phyloP scores from a whole-genome alignment of 2,888 invertebrate genomes.

The Noctua janthe region DNA sequence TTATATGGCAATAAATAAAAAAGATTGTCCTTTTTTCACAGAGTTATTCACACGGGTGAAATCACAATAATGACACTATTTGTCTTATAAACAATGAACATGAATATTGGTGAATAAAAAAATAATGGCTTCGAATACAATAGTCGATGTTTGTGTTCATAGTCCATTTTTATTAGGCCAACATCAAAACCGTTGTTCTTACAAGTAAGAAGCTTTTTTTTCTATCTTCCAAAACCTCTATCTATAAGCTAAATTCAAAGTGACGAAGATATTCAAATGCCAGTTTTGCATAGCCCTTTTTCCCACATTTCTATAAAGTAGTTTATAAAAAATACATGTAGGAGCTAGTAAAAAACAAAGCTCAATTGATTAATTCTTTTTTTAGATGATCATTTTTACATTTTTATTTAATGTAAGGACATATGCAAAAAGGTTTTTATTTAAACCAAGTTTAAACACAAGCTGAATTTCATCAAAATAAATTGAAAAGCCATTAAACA shows the following conservation, averaged over 20 bases:
- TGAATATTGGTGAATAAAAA: conserved; percentile 3
- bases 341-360: not conserved
- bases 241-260: too few species aligned
- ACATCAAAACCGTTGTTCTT: too few species aligned
- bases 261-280: not conserved
- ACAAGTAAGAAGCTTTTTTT: not conserved
- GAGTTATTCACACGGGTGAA: conserved; percentile 21
- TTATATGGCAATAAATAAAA: not conserved
- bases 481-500: not conserved
- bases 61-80: conserved; percentile 24
- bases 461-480: not conserved
- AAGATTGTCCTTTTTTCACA: conserved; percentile 7
- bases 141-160: not conserved
- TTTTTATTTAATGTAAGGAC: not conserved
- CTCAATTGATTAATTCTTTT: not conserved
- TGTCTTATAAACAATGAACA: conserved; percentile 12
- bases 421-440: not conserved
- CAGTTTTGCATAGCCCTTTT: too few species aligned
- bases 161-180: not conserved
- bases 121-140: conserved; percentile 27
- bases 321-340: not conserved
- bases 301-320: not conserved
- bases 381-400: not conserved
- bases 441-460: not conserved
- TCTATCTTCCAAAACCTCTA: too few species aligned